Conservation (phyloP, 2,797 vertebrate species). For the Tympanoctomys barrerae region DNA sequence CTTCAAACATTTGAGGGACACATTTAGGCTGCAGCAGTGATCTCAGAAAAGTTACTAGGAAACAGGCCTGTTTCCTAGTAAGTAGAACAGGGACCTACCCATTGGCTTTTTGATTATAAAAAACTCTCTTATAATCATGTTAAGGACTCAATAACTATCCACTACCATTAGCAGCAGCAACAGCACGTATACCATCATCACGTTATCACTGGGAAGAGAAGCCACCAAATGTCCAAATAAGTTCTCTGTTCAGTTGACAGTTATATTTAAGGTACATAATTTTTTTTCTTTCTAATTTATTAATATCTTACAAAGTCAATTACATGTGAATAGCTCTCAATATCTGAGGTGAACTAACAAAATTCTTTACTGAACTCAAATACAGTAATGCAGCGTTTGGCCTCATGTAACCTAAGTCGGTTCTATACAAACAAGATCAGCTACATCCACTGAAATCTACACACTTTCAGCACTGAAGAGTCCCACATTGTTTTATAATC, state of each 20-base stretch:
- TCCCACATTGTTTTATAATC: background rate
- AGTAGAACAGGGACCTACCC: background rate
- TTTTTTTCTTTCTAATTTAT: background rate
- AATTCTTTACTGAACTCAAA: conserved; percentile 15
- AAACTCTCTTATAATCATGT: background rate
- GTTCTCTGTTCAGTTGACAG: background rate
- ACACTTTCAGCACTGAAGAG: conserved; percentile 3
- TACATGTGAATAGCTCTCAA: background rate
- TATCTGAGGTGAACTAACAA: background rate
- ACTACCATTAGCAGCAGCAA: background rate
- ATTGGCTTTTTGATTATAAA: background rate
- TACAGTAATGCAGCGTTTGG: background rate
- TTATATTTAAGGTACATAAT: conserved; percentile 5
- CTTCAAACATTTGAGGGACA: background rate
- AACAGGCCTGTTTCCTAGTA: background rate
- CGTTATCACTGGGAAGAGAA: background rate
- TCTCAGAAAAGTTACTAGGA: background rate
- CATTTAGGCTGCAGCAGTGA: background rate
- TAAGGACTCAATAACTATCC: background rate
- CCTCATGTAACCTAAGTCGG: background rate
- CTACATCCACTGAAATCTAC: background rate
- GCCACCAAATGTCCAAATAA: conserved; percentile 12
- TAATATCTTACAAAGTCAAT: background rate
- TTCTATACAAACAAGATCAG: background rate
- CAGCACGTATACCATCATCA: background rate